Evolutionary conservation across 2,888 invertebrate genomes (phyloP).

Genomic region (Sminthurinus aureus): DNA sequence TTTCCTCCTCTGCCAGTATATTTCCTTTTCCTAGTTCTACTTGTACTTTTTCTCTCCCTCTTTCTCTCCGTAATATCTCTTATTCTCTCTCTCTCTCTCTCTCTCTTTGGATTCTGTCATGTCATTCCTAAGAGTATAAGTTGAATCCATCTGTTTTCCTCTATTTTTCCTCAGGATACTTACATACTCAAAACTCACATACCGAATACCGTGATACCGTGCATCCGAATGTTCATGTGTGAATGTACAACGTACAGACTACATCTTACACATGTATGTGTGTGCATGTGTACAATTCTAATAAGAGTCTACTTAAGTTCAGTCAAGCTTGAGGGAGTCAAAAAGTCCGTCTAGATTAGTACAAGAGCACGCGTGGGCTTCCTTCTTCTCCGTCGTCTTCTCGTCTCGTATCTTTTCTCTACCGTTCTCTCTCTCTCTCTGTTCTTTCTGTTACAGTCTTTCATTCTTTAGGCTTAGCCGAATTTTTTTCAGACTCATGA

Average conservation of each 20-base stretch:
- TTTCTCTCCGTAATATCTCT: constrained; percentile 5
- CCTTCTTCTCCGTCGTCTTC: not conserved
- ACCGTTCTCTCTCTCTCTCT: not conserved
- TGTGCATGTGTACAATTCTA: constrained; percentile 28
- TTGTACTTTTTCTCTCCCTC: constrained; percentile 12
- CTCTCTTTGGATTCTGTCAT: constrained; percentile 11
- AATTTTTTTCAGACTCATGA: not conserved
- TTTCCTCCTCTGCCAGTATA: not conserved
- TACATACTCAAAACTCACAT: no score
- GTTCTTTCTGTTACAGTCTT: not conserved
- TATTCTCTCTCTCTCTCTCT: not conserved
- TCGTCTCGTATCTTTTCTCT: not conserved
- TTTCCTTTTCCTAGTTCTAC: not conserved
- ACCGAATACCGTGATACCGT: not conserved
- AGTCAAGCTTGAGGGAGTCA: constrained; percentile 40
- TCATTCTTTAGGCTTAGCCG: constrained; percentile 13
- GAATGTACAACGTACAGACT: not conserved
- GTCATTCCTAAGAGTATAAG: constrained; percentile 28
- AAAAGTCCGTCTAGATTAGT: constrained; percentile 41
- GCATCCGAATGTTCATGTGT: not conserved
- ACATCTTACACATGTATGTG: not conserved
- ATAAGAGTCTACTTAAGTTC: constrained; percentile 38
- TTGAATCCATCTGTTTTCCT: constrained; percentile 23
- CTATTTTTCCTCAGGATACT: constrained; percentile 1
- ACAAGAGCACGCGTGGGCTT: constrained; percentile 30